Evolutionary conservation across 2,888 invertebrate genomes (phyloP).

Genomic region (Drosophila cracens): DNA sequence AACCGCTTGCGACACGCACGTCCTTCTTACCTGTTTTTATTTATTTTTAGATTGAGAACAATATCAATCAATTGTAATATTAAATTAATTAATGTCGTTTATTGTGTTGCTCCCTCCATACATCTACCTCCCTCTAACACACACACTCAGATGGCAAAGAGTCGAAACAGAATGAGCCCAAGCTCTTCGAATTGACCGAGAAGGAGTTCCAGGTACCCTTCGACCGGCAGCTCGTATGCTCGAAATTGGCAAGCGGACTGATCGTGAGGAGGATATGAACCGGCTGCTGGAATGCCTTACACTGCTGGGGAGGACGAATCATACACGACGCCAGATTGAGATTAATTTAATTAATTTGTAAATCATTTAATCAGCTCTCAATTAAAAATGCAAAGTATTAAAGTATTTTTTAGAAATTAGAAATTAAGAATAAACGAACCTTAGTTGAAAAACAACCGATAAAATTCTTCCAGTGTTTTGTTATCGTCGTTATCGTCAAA

Average conservation of each 20-base stretch:
- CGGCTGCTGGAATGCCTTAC: constrained; percentile 92
- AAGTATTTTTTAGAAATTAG: not conserved
- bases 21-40: constrained; percentile 7
- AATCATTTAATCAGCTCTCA: not conserved
- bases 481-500: not conserved
- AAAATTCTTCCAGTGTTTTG: not conserved
- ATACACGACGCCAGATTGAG: constrained; percentile 11
- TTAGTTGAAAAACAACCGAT: not conserved
- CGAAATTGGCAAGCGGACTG: constrained; percentile 92
- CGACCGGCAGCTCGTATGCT: constrained; percentile 92
- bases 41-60: not conserved
- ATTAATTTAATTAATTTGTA: no score
- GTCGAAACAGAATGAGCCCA: not conserved
- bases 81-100: constrained; percentile 30
- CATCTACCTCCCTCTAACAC: not conserved
- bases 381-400: not conserved
- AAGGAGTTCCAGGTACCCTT: constrained; percentile 84
- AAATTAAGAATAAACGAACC: not conserved
- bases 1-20: not conserved
- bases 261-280: constrained; percentile 91
- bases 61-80: constrained; percentile 2
- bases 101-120: constrained; percentile 29
- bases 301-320: constrained; percentile 87
- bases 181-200: constrained; percentile 8
- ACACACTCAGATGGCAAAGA: constrained; percentile 20